These are phyloP conservation scores for Tamandua tetradactyla DNA, from an alignment of 2,797 vertebrate genomes.

Conservation along the genomic window DNA sequence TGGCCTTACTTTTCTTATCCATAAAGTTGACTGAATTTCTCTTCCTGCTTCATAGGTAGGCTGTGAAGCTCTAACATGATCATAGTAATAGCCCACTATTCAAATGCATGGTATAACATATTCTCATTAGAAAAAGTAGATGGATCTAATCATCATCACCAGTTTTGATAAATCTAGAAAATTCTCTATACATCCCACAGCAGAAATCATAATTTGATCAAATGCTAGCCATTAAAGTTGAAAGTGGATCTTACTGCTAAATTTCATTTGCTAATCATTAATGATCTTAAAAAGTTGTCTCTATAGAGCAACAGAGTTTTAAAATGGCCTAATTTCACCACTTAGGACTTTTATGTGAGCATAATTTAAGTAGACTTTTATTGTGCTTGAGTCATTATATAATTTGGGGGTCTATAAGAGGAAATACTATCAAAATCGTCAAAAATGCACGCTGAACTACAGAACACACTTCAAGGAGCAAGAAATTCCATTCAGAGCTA, in stretches of 20 bases:
- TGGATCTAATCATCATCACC: slow-evolving; percentile 1
- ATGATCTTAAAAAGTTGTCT: background rate
- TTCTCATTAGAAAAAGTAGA: background rate
- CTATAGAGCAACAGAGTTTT: background rate
- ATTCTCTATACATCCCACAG: background rate
- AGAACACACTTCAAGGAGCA: background rate
- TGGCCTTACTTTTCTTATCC: background rate
- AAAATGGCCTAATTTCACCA: background rate
- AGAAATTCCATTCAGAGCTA: background rate
- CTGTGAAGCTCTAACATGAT: background rate
- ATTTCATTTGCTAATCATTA: slow-evolving; percentile 12
- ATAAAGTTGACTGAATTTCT: background rate
- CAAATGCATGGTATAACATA: background rate
- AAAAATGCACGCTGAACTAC: background rate
- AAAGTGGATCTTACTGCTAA: slow-evolving; percentile 19
- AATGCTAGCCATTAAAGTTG: background rate
- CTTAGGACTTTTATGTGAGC: background rate
- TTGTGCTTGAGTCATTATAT: background rate
- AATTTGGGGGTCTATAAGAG: background rate
- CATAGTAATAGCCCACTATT: background rate
- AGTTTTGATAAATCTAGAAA: slow-evolving; percentile 10
- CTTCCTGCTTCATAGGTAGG: background rate
- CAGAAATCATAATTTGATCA: background rate
- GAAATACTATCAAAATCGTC: background rate
- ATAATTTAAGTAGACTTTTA: background rate